Base-by-base conservation (phyloP, 2,113 vertebrate genomes). In the Chloroceryle aenea region DNA sequence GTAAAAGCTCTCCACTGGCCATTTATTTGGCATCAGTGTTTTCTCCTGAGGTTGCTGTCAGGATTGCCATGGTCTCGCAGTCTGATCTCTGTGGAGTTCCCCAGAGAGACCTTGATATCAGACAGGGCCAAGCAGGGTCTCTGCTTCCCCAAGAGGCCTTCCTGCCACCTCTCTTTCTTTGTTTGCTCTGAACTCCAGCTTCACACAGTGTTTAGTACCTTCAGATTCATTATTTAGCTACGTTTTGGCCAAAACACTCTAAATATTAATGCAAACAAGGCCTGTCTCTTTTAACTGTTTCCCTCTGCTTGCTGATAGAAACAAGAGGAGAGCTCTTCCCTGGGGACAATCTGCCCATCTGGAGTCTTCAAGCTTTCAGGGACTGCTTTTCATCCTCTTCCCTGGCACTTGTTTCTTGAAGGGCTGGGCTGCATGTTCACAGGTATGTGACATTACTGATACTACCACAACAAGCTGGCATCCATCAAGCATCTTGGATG, bases 221-320 rank as follows among this genome's bases (percentile, higher is more conserved):
- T 89, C 94, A 75, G 81, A 95, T 89, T 93, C 73, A 59, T 88
- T 96, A 90, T 96, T 96, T 97, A 90, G 66, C 83, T 93, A 85
- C 66, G 4, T 85, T 94, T 96, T 92, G 95, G 93, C 79, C 90
- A 90, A 93, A 97, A 96, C 93, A 96, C 17, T 83, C 93, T 45
- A 93, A 96, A 90, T 91, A 95, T 96, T 93, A 96, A 95, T 94
- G 92, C 93, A 96, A 93, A 96, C 96, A 96, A 77, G 93, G 95
- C 90, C 96, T 96, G 95, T 93, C 95, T 96, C 90, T 95, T 94
- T 93, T 92, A 96, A 88, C 90, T 90, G 92, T 95, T 96, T 94
- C 93, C 79, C 93, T 92, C 73, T 90, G 83, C 93, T 96, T 96
- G 83, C 88, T 95, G 88, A 88, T 97, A 85, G 88, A 96, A 93